phyloP scores from a whole-genome alignment of 2,797 vertebrate genomes.

The Vireo griseus region DNA sequence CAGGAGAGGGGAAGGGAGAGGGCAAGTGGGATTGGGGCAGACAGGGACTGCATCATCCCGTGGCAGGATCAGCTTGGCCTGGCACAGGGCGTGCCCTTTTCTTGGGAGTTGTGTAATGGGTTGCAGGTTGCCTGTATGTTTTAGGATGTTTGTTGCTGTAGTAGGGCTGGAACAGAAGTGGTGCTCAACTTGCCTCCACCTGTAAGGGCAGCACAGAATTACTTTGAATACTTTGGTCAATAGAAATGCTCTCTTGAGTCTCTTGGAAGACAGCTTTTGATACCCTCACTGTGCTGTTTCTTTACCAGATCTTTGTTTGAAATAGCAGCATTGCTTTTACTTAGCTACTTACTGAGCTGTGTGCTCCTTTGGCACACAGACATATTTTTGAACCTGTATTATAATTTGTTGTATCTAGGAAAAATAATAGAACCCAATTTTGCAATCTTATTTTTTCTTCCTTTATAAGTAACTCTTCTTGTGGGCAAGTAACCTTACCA shows the following conservation, averaged over 20 bases:
- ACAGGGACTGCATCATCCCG: neutral
- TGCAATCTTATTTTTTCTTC: neutral
- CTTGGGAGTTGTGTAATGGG: neutral
- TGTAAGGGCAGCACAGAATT: neutral
- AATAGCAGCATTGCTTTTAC: neutral
- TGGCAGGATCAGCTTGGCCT: neutral
- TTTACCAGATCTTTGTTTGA: neutral
- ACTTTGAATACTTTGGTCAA: neutral
- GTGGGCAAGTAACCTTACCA: neutral
- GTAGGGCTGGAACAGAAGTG: neutral
- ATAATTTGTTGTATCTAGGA: neutral
- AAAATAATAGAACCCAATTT: neutral
- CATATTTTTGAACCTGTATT: neutral
- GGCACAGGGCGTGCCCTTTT: neutral
- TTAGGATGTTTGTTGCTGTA: neutral
- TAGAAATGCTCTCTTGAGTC: neutral
- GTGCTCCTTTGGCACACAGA: neutral
- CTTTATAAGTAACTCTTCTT: neutral
- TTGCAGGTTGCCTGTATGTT: neutral
- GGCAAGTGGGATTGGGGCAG: accelerated
- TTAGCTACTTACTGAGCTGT: neutral
- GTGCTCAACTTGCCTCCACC: neutral
- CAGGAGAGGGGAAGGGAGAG: neutral
- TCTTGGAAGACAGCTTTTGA: neutral
- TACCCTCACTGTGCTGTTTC: neutral